Conservation (phyloP, 2,888 invertebrate species). For the Volucella bombylans region DNA sequence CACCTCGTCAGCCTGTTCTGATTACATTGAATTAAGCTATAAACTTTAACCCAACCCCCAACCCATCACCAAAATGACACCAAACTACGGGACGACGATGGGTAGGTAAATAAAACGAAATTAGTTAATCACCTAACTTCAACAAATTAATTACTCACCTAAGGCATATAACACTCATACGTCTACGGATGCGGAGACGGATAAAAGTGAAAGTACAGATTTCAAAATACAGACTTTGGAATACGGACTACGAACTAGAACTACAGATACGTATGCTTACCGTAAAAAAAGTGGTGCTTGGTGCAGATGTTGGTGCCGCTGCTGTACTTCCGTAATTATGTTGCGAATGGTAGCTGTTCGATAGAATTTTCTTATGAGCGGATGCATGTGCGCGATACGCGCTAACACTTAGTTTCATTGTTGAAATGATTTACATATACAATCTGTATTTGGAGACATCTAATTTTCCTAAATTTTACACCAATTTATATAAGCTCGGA, state of each 20-base stretch:
- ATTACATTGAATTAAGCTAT: slow-evolving; percentile 37
- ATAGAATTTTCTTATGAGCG: slow-evolving; percentile 93
- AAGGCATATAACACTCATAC: slow-evolving; percentile 22
- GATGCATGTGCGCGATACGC: slow-evolving; percentile 94
- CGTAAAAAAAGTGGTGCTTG: slow-evolving; percentile 79
- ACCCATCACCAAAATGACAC: background rate
- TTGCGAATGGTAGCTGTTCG: slow-evolving; percentile 89
- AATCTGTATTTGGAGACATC: slow-evolving; percentile 68
- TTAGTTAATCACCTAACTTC: slow-evolving; percentile 53
- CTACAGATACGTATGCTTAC: slow-evolving; percentile 36
- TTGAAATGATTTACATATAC: slow-evolving; percentile 62
- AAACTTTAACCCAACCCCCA: slow-evolving; percentile 32
- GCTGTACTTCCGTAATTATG: slow-evolving; percentile 90
- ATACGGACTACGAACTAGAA: no score
- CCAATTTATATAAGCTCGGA: slow-evolving; percentile 55
- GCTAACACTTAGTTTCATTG: slow-evolving; percentile 93
- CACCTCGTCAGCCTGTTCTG: slow-evolving; percentile 11
- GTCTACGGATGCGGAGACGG: no score
- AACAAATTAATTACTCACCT: slow-evolving; percentile 61
- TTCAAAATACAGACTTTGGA: no score
- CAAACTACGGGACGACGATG: background rate
- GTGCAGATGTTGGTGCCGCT: slow-evolving; percentile 85
- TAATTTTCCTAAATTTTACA: slow-evolving; percentile 53
- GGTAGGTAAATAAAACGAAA: slow-evolving; percentile 61
- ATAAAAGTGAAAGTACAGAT: background rate